phyloP scores from a whole-genome alignment of 2,113 vertebrate species.

The Pelecanoides urinatrix region DNA sequence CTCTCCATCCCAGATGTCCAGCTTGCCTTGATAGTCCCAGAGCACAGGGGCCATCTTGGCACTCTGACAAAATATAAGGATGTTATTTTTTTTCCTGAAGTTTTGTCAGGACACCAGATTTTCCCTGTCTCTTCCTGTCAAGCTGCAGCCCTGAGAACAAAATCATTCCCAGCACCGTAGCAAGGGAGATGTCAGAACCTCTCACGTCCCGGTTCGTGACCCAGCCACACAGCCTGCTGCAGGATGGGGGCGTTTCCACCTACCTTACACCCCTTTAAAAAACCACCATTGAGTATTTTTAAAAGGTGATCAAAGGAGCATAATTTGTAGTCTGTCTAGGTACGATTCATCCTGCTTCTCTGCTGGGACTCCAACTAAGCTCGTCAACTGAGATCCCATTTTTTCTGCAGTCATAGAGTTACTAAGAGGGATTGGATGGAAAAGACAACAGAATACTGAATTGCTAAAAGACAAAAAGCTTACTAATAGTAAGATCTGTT shows the following conservation, averaged over 20 bases:
- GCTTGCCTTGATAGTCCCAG: slow-evolving; percentile 11
- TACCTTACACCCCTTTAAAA: background rate
- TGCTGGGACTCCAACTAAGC: background rate
- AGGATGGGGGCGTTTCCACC: background rate
- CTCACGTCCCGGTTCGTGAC: background rate
- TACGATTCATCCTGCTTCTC: background rate
- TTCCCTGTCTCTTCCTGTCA: slow-evolving; percentile 60
- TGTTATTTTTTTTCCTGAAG: slow-evolving; percentile 55
- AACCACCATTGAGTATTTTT: background rate
- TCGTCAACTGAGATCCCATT: background rate
- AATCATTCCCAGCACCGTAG: slow-evolving; percentile 28
- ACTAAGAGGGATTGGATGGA: background rate
- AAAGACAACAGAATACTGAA: background rate
- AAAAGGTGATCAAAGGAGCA: background rate
- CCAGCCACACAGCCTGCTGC: background rate
- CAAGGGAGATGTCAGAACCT: slow-evolving; percentile 24
- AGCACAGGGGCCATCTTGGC: slow-evolving; percentile 7
- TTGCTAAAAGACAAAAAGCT: background rate
- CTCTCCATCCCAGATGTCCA: slow-evolving; percentile 26
- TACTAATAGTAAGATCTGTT: background rate
- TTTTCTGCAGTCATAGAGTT: background rate
- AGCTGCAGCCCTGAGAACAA: slow-evolving; percentile 56
- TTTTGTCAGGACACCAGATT: slow-evolving; percentile 55
- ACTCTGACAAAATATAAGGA: slow-evolving; percentile 24
- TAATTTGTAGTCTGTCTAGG: background rate